phyloP scores from a whole-genome alignment of 1,140 invertebrate species.

The Drosophila auraria region DNA sequence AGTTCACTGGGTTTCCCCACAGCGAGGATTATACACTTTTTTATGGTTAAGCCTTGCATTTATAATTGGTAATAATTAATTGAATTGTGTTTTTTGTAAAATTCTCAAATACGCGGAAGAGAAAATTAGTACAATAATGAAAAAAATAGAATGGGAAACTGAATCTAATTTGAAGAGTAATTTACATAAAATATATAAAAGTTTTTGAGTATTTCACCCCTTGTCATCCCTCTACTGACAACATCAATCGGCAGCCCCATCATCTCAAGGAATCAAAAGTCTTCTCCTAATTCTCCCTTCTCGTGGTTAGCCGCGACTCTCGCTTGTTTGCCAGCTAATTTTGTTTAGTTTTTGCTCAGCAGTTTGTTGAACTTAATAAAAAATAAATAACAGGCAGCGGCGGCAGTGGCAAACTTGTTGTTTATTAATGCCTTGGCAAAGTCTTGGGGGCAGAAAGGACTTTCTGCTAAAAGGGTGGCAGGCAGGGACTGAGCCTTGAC shows the following conservation, averaged over 20 bases:
- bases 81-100: slow-evolving; percentile 9
- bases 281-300: slow-evolving; percentile 1
- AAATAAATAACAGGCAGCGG: slow-evolving; percentile 67
- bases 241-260: neutral
- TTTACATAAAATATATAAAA: neutral
- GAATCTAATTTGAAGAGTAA: neutral
- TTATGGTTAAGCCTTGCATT: neutral
- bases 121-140: neutral
- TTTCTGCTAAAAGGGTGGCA: neutral
- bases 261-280: slow-evolving; percentile 2
- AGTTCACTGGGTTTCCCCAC: neutral
- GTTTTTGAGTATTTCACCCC: neutral
- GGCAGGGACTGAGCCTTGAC: slow-evolving; percentile 29
- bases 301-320: slow-evolving; percentile 35
- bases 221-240: neutral
- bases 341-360: slow-evolving; percentile 74
- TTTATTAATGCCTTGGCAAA: slow-evolving; percentile 62
- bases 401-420: slow-evolving; percentile 53
- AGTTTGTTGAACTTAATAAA: slow-evolving; percentile 82
- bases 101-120: neutral
- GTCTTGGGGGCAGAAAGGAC: slow-evolving; percentile 23
- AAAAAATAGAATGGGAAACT: neutral
- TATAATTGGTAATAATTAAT: slow-evolving; percentile 15
- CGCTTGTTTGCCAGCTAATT: slow-evolving; percentile 66
- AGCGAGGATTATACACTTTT: slow-evolving; percentile 2